Evolutionary conservation across 2,797 vertebrate genomes (phyloP).

Genomic region (Paguma larvata): DNA sequence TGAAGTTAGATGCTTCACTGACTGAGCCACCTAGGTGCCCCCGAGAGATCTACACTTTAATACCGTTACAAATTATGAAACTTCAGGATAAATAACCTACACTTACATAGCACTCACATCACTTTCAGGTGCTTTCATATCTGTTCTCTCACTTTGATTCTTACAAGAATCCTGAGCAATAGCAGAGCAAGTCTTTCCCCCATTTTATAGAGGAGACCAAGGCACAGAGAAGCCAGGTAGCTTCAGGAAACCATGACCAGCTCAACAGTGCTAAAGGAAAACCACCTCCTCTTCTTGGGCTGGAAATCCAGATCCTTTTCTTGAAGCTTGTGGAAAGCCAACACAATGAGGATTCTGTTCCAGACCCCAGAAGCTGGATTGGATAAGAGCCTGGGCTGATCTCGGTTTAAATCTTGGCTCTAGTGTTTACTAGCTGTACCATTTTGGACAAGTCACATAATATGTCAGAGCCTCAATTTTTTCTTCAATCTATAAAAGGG

Average conservation of each 20-base stretch:
- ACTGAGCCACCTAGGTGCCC: too few species aligned
- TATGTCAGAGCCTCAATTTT: neutral
- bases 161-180: neutral
- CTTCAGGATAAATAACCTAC: neutral
- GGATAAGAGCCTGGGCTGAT: neutral
- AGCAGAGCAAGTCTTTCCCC: neutral
- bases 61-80: neutral
- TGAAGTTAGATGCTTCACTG: too few species aligned
- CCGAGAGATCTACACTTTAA: neutral
- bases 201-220: neutral
- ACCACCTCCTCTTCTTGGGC: neutral
- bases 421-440: neutral
- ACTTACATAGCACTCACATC: neutral
- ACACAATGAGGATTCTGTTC: neutral
- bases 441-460: neutral
- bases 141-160: constrained; percentile 7
- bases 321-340: neutral
- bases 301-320: neutral
- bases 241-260: constrained; percentile 13
- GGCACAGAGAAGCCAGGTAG: neutral
- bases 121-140: neutral
- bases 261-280: neutral
- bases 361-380: neutral
- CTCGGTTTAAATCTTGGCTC: neutral
- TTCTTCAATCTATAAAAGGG: neutral